A percentile compares a stretch with the other conserved stretches of the same genome.
Conservation (phyloP, 2,797 vertebrate species). For the Sebastiscus tertius region DNA sequence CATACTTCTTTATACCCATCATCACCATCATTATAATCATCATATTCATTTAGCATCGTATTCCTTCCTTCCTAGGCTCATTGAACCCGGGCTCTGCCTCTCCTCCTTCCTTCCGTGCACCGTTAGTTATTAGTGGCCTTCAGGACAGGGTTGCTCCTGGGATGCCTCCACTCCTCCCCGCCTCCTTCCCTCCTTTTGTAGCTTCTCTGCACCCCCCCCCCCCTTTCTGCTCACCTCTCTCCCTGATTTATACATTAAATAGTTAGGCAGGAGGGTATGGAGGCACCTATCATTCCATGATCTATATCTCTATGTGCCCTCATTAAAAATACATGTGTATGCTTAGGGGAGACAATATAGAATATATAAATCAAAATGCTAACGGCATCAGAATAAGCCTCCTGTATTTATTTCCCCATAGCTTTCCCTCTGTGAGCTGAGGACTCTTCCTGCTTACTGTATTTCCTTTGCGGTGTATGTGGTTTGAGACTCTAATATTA, state of each 20-base stretch:
- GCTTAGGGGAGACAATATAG: constrained; percentile 86
- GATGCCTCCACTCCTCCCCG: constrained; percentile 29
- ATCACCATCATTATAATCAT: constrained; percentile 12
- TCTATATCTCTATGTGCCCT: constrained; percentile 83
- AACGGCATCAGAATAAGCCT: constrained; percentile 79
- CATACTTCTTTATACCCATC: neutral
- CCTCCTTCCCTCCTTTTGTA: constrained; percentile 43
- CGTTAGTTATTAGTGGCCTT: constrained; percentile 52
- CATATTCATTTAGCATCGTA: constrained; percentile 7
- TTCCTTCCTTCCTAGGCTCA: constrained; percentile 14
- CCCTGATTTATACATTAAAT: constrained; percentile 86
- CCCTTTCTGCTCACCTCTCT: constrained; percentile 46
- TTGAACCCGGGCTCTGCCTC: constrained; percentile 18
- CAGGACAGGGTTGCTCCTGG: constrained; percentile 53
- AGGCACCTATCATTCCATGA: constrained; percentile 85
- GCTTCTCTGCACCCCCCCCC: constrained; percentile 32
- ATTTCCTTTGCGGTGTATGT: constrained; percentile 51
- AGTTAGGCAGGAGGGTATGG: constrained; percentile 82
- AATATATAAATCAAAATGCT: constrained; percentile 88
- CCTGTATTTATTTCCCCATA: constrained; percentile 80
- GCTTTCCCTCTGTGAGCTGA: constrained; percentile 60
- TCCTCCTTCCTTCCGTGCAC: constrained; percentile 13
- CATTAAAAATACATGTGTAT: constrained; percentile 87
- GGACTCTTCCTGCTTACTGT: constrained; percentile 55
- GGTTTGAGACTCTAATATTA: constrained; percentile 48